Evolutionary conservation across 2,797 vertebrate species (phyloP), one percentile per base, ranked within the genome.

Genomic region (Oreochromis mossambicus): DNA sequence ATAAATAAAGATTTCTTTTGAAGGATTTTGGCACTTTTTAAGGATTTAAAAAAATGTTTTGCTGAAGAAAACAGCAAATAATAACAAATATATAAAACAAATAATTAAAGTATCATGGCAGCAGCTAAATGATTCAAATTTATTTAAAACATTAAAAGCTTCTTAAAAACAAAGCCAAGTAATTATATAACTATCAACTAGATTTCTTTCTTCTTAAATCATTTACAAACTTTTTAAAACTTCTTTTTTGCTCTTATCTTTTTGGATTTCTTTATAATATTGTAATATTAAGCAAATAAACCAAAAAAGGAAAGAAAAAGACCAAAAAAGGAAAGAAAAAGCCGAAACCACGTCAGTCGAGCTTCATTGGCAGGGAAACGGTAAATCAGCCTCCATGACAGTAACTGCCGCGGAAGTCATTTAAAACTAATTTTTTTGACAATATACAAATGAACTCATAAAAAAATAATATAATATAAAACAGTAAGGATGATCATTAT

Each of bases 391-490:
- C 19, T 81, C 29, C 21, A 0, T 24, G 83, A 81, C 73, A 76
- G n/a, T 76, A 78, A 83, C 70, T 68, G 84, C 58, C 2, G 11
- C 63, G 36, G 51, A 83, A 76, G 58, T 84, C 38, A 34, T 75
- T 75, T 75, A 50, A 75, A 75, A 75, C 70, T 75, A 50, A 43
- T 70, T 79, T 83, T 80, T 70, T 61, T 84, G 56, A 84, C 54
- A 77, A 85, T 26, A 78, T 36, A 84, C 9, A 80, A 88, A 83
- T 78, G 2, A 87, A 82, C 10, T 55, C 43, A 48, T 9, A 14
- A n/a, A 63, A 77, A 77, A 76, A 8, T n/a, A 6, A 77, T 15
- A 77, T 32, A 50, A 86, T 83, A 61, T 52, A 63, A 51, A 21
- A 66, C 34, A 19, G 77, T 41, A 26, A n/a, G 10, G 4, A 55